Evolutionary conservation across 2,113 vertebrate species (phyloP).

Genomic region (Herpetotheres cachinnans): DNA sequence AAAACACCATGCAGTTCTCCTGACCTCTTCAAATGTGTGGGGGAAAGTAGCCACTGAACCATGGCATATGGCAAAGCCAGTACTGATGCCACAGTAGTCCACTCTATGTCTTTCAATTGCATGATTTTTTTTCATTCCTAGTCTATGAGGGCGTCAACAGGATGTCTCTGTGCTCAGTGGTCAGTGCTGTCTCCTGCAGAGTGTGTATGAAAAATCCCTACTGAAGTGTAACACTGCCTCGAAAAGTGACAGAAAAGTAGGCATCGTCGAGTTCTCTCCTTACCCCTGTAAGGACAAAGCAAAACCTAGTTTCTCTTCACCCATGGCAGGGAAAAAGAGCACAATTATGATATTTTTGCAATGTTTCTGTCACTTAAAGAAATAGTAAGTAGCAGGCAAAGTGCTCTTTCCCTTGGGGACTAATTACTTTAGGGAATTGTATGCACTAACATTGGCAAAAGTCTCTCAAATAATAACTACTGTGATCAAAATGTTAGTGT

Average conservation of each 20-base stretch:
- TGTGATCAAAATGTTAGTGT: background rate
- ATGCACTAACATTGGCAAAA: background rate
- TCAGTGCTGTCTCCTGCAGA: background rate
- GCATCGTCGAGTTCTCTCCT: background rate
- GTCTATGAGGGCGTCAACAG: background rate
- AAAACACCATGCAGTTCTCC: background rate
- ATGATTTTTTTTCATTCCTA: background rate
- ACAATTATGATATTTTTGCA: background rate
- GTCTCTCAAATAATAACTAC: background rate
- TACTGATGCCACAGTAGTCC: background rate
- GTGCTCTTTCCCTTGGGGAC: background rate
- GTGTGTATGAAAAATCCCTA: background rate
- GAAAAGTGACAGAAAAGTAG: background rate
- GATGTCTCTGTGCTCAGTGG: background rate
- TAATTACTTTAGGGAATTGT: background rate
- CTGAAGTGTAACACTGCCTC: background rate
- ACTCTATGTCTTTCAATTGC: background rate
- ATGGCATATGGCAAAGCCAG: background rate
- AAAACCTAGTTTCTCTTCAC: background rate
- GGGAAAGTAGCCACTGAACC: background rate
- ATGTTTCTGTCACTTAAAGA: background rate
- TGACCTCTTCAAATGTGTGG: background rate
- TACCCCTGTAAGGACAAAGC: background rate
- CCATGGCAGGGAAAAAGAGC: background rate
- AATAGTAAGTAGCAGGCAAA: background rate